Evolutionary conservation across 2,797 vertebrate species (phyloP), one percentile per base, ranked within the genome.

Genomic region (Calcarius lapponicus): DNA sequence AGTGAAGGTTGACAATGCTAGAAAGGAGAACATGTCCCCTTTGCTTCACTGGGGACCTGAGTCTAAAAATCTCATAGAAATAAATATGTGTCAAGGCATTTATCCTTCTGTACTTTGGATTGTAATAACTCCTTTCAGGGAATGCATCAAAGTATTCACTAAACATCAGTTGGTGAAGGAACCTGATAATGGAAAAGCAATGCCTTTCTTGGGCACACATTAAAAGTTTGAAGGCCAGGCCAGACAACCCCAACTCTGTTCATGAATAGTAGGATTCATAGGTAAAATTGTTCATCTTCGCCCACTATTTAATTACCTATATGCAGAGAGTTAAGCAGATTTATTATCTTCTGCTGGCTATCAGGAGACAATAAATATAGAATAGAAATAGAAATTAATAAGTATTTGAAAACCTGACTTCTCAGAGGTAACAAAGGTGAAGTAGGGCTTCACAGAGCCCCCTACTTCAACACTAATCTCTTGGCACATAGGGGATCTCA

Each of bases 1-100:
- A 95, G 91, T 40, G 80, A 95, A 97, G 53, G 92, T 95, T 97
- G 97, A 97, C 96, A 97, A 24, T 54, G 53, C 94, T 92, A 75
- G 87, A 86, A 94, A 95, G 93, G 86, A 95, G 72, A 96, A 73
- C 40, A 28, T 80, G 81, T 91, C 94, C 80, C 93, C 31, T 79
- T 47, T 92, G 70, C 56, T 76, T 84, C 1, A 0, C 80, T 84
- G 54, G 50, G 60, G 76, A 75, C 57, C 47, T 40, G 34, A 34
- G 21, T 88, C 32, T 91, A 83, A 93, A 94, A 91, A 66, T 28
- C 47, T 91, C 42, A n/a, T 14, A 62, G 43, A 92, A 96, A 85
- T 29, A 90, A 54, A 10, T 66, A 56, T 0, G 1, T 79, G 75
- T 89, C 79, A 75, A 86, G 58, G 50, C 40, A 91, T 90, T 94